Evolutionary conservation across 2,888 invertebrate genomes (phyloP).

Genomic region (Phengaris arion): DNA sequence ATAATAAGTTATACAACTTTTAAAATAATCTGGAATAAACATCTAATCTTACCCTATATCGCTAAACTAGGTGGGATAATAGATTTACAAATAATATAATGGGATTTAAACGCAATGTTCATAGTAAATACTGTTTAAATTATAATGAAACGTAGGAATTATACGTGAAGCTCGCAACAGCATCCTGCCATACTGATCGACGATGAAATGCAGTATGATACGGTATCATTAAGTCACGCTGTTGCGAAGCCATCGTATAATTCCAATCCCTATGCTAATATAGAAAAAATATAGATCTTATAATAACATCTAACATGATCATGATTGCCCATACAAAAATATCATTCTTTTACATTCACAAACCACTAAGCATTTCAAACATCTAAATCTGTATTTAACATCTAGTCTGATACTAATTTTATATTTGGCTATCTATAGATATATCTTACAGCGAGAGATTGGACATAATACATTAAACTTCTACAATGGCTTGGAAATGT

Average conservation of each 20-base stretch:
- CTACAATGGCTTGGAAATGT: background rate
- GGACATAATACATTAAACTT: constrained; percentile 2
- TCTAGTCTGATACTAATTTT: constrained; percentile 30
- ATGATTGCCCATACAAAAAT: constrained; percentile 73
- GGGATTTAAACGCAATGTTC: constrained; percentile 44
- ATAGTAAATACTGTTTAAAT: constrained; percentile 44
- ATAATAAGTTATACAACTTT: constrained; percentile 32
- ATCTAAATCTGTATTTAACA: constrained; percentile 29
- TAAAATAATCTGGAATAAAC: constrained; percentile 39
- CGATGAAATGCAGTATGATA: background rate
- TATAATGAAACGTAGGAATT: constrained; percentile 16
- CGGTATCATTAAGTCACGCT: background rate
- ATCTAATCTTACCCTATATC: constrained; percentile 63
- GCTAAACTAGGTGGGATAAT: constrained; percentile 73
- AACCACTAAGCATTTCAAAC: constrained; percentile 59
- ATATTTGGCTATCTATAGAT: constrained; percentile 31
- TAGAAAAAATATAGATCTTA: constrained; percentile 30
- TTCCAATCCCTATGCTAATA: constrained; percentile 17
- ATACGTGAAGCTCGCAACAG: constrained; percentile 8
- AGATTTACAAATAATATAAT: constrained; percentile 46
- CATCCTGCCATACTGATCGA: background rate
- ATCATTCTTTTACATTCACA: constrained; percentile 69
- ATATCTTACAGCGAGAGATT: constrained; percentile 32
- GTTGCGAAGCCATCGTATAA: constrained; percentile 8
- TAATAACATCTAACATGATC: constrained; percentile 26